Base-by-base conservation (phyloP, 2,113 vertebrate genomes). In the Tragelaphus strepsiceros region DNA sequence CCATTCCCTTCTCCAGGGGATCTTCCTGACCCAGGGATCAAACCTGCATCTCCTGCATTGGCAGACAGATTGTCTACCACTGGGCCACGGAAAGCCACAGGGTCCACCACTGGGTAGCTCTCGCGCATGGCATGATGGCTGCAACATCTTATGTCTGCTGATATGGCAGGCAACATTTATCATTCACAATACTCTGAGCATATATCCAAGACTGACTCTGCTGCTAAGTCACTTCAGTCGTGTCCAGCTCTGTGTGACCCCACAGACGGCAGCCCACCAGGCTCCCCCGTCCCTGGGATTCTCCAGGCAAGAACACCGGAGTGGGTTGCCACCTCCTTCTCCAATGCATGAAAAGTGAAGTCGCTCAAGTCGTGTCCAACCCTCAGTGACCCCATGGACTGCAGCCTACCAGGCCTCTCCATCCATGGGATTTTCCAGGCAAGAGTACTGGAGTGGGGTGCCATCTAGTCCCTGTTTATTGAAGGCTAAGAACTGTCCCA, bases 101-200 rank as follows among this genome's bases (percentile, higher is more conserved):
- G 28, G 28, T 0, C 1, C 46, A 12, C 2, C 9, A 2, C 3
- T 71, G n/a, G 67, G 67, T 39, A n/a, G 67, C n/a, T 12, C 10
- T 39, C 22, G 10, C 1, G 2, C 19, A 12, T 0, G 10, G 67
- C 11, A 0, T 12, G 67, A 74, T 51, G 77, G 28, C 77, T 3
- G 28, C 28, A 32, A 9, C 46, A 51, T 32, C 77, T 10, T 51
- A 6, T 49, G 77, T 19, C 16, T 51, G 46, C 77, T 32, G 77
- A 19, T 19, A 11, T 0, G 28, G 46, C 46, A 51, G 46, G 77
- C 46, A 49, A 0, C 28, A 32, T 32, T 80, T 32, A 19, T 80
- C 46, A 11, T 80, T 19, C 28, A 80, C 77, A 51, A 6, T 32
- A 30, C 28, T 22, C 35, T 39, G 30, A 35, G 28, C 11, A 0